Evolutionary conservation across 2,797 vertebrate genomes (phyloP).

Genomic region (Phrynocephalus forsythii): DNA sequence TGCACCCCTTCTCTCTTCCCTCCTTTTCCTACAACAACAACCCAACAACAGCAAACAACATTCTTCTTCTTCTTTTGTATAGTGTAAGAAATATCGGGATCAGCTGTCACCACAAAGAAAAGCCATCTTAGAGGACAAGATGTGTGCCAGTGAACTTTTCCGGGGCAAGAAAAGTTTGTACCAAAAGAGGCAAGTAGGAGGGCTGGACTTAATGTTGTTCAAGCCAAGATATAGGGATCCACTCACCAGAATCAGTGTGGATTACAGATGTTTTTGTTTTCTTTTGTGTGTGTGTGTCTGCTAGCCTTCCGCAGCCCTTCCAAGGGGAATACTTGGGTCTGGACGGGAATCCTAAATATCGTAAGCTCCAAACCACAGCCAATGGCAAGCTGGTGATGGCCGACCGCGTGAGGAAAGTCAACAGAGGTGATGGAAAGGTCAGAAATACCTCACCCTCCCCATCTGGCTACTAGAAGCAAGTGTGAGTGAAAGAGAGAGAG

Average conservation of each 20-base stretch:
- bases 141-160: constrained; percentile 80
- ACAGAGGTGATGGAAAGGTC: constrained; percentile 81
- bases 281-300: neutral
- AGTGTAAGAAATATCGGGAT: constrained; percentile 82
- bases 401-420: constrained; percentile 77
- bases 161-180: constrained; percentile 81
- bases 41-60: no score
- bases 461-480: neutral
- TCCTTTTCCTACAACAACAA: neutral
- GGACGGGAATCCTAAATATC: constrained; percentile 76
- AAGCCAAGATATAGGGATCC: accelerated
- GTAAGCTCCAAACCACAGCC: constrained; percentile 66
- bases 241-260: no score
- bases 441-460: neutral
- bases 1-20: neutral
- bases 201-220: neutral
- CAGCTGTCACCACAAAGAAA: constrained; percentile 64
- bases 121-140: constrained; percentile 72
- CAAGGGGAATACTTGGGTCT: constrained; percentile 77
- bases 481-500: no score
- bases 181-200: constrained; percentile 73
- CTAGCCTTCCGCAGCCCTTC: constrained; percentile 79
- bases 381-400: constrained; percentile 78
- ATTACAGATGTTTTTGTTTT: neutral
- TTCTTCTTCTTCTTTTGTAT: neutral